Conservation (phyloP, 2,888 invertebrate genomes). For the Agrochola lychnidis region DNA sequence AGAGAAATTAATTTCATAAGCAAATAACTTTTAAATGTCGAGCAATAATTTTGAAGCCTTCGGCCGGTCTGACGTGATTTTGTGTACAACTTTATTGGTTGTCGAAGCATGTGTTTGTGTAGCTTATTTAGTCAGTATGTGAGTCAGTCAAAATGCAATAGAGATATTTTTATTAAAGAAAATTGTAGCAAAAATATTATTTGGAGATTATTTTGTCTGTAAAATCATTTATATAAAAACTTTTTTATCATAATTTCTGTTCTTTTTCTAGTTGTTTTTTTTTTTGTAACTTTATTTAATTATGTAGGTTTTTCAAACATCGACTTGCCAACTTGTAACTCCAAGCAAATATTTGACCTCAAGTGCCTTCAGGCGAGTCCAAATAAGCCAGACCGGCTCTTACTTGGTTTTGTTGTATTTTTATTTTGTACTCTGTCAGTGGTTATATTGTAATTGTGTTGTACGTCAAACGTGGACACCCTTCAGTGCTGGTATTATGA, state of each 20-base stretch:
- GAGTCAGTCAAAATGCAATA: slow-evolving; percentile 23
- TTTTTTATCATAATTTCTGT: background rate
- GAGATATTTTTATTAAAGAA: slow-evolving; percentile 29
- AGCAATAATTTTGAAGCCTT: slow-evolving; percentile 87
- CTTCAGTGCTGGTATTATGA: slow-evolving; percentile 87
- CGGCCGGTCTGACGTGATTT: slow-evolving; percentile 79
- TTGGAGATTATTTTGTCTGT: slow-evolving; percentile 25
- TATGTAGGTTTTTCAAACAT: slow-evolving; percentile 46
- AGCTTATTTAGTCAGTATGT: slow-evolving; percentile 43
- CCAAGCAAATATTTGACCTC: slow-evolving; percentile 83
- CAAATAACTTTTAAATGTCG: slow-evolving; percentile 73
- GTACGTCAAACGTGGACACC: slow-evolving; percentile 89
- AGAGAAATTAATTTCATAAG: slow-evolving; percentile 67
- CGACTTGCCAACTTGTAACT: slow-evolving; percentile 82
- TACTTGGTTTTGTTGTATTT: slow-evolving; percentile 67
- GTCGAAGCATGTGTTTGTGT: slow-evolving; percentile 57
- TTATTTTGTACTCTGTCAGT: slow-evolving; percentile 75
- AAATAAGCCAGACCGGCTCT: slow-evolving; percentile 80
- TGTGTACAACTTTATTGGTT: slow-evolving; percentile 69
- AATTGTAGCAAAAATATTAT: slow-evolving; percentile 13
- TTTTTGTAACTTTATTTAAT: slow-evolving; percentile 7
- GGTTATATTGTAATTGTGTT: slow-evolving; percentile 86
- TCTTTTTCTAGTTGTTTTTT: background rate
- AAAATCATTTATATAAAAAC: slow-evolving; percentile 5
- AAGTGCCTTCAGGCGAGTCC: slow-evolving; percentile 89